Conservation (phyloP, 2,797 vertebrate genomes). For the Acestrorhynchus altus region DNA sequence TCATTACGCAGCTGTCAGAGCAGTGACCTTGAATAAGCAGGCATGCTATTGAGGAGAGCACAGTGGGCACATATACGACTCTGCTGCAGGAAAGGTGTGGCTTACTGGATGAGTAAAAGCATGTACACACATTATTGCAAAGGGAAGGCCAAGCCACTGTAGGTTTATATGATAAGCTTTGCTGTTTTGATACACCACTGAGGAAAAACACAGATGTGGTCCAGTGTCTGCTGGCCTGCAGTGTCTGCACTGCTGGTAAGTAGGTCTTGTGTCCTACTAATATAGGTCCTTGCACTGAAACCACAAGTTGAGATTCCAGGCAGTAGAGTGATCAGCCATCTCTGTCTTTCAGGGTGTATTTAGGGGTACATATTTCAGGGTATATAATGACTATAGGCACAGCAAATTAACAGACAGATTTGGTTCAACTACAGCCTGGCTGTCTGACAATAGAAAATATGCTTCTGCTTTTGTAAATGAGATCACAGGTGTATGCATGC, state of each 20-base stretch:
- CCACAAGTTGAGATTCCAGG: too few species aligned
- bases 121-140: background rate
- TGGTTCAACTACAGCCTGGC: background rate
- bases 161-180: background rate
- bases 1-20: constrained; percentile 71
- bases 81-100: constrained; percentile 44
- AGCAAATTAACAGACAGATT: background rate
- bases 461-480: background rate
- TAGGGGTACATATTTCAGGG: background rate
- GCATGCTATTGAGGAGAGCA: constrained; percentile 63
- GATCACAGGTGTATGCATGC: background rate
- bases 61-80: constrained; percentile 42
- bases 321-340: too few species aligned
- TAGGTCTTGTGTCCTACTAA: constrained; percentile 32
- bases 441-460: background rate
- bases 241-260: background rate
- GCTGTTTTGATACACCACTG: background rate
- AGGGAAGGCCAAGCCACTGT: background rate
- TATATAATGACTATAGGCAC: background rate
- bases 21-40: constrained; percentile 74
- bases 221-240: background rate
- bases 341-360: background rate
- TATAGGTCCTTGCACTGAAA: constrained; percentile 31
- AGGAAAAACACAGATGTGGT: background rate
- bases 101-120: background rate